Conservation (phyloP, 2,113 vertebrate species). For the Balaenoptera acutorostrata region DNA sequence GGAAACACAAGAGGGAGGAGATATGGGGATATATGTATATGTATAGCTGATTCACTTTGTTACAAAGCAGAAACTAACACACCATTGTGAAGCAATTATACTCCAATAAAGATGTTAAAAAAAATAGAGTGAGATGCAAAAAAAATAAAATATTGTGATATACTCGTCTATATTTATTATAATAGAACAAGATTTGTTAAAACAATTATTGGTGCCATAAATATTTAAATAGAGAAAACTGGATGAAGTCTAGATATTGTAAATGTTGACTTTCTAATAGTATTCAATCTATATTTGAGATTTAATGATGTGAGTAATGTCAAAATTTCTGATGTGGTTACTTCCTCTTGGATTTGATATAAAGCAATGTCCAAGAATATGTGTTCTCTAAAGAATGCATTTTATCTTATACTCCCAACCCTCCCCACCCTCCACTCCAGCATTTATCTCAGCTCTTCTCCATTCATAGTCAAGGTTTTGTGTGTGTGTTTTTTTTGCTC, state of each 20-base stretch:
- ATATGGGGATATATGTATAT: no score
- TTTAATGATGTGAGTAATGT: background rate
- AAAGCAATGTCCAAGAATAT: background rate
- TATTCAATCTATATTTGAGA: background rate
- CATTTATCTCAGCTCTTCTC: background rate
- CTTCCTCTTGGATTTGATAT: background rate
- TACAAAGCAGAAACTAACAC: no score
- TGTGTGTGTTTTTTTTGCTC: background rate
- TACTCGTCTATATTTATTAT: background rate
- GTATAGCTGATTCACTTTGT: no score
- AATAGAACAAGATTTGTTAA: background rate
- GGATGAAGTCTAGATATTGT: background rate
- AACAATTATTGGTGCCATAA: background rate
- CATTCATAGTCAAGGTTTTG: background rate
- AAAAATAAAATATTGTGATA: background rate
- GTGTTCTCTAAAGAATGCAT: background rate
- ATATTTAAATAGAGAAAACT: background rate
- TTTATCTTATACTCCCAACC: background rate
- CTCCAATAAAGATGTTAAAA: no score
- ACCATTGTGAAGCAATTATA: no score
- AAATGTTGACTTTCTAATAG: background rate
- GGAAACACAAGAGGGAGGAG: no score
- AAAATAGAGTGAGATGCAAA: no score
- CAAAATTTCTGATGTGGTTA: background rate
- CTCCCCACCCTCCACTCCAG: background rate